Base-by-base conservation (phyloP, 1,140 invertebrate genomes). In the Zophobas morio region DNA sequence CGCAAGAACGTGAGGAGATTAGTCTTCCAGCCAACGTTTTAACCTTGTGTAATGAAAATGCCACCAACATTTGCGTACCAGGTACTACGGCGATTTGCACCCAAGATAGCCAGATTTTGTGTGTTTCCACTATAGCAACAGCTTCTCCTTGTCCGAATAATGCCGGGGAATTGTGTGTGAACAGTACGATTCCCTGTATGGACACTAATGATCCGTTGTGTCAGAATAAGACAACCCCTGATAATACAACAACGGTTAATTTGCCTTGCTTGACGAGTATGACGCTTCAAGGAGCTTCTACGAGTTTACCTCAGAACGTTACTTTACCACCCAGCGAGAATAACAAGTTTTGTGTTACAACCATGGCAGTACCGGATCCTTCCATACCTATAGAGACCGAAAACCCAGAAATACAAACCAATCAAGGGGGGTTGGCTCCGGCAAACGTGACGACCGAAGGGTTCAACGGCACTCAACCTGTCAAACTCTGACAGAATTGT, bases 311-410 rank as follows among this genome's bases (percentile, higher is more conserved):
- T 6, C 32, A 70, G 36, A 78, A 73, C 34, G 36, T 49, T 36
- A 53, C 57, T 36, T 47, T 53, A 47, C 80, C 79, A 37, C 75
- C 70, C 33, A 80, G 70, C 35, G 47, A 79, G 35, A 74, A 80
- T n/a, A 80, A 82, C 60, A 76, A 66, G 20, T 83, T 79, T 63
- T 83, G 82, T 66, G 79, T 83, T 8, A 83, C 82, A 6, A 81
- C 82, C 34, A 79, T 82, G 81, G 82, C 82, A 8, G 74, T 82
- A 34, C 80, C 80, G 8, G 82, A 79, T 20, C 81, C 82, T 2
- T 40, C 49, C 8, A 2, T 42, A 6, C 60, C 60, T 42, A 20
- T 51, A 4, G 49, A 51, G 49, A 51, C n/a, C 6, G 49, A 2
- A 51, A 51, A 51, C 2, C 49, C n/a, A 51, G 20, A 5, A 51